These are phyloP conservation scores for Rhyacichthys aspro DNA, from an alignment of 2,797 vertebrate species.

Conservation along the genomic window DNA sequence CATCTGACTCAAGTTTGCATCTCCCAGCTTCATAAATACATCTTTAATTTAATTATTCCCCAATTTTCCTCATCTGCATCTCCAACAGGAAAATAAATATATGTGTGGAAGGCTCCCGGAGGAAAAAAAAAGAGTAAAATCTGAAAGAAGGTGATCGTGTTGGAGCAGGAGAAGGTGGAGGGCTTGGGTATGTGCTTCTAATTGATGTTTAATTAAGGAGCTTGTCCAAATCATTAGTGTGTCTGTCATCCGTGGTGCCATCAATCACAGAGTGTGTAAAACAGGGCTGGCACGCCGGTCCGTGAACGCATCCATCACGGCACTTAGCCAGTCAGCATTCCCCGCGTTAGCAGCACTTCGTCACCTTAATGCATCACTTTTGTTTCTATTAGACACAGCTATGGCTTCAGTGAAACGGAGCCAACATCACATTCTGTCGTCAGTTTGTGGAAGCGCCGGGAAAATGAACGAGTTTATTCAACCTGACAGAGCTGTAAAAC, in stretches of 20 bases:
- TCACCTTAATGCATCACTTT: constrained; percentile 37
- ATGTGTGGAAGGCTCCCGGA: not conserved
- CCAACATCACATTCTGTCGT: constrained; percentile 22
- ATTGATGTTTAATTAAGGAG: constrained; percentile 81
- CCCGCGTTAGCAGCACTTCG: constrained; percentile 59
- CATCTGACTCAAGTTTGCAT: constrained; percentile 39
- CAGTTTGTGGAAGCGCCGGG: constrained; percentile 10
- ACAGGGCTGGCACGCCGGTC: constrained; percentile 48
- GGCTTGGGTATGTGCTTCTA: constrained; percentile 65
- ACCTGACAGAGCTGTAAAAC: not conserved
- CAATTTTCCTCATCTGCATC: constrained; percentile 28
- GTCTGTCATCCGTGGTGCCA: constrained; percentile 69
- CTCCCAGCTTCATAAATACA: constrained; percentile 33
- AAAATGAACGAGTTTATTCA: constrained; percentile 10
- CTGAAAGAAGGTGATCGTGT: not conserved
- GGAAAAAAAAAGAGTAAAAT: not conserved
- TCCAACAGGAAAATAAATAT: constrained; percentile 11
- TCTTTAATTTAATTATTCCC: constrained; percentile 34
- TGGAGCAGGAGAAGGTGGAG: constrained; percentile 19
- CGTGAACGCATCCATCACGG: constrained; percentile 67
- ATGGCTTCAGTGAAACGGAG: constrained; percentile 2
- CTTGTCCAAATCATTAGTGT: constrained; percentile 78
- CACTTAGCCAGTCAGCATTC: constrained; percentile 57
- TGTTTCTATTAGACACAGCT: constrained; percentile 34
- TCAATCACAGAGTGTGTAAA: constrained; percentile 72